Percentiles rank a stretch among this genome's conserved stretches.
Conservation (phyloP, 2,888 invertebrate species). For the Zeuzera pyrina region DNA sequence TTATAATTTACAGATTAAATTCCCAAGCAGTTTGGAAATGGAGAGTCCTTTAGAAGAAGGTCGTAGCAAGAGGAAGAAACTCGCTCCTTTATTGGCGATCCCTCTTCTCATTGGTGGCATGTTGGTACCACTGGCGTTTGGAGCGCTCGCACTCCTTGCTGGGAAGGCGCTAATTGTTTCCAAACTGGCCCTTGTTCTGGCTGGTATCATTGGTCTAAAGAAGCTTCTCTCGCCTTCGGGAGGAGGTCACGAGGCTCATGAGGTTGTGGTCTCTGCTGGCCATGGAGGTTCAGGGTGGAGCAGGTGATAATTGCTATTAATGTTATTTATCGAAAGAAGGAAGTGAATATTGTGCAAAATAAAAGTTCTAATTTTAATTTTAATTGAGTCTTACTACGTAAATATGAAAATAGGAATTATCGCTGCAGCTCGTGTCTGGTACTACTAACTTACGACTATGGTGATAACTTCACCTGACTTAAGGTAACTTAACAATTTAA, state of each 20-base stretch:
- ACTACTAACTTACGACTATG: too few species aligned
- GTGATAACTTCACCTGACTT: too few species aligned
- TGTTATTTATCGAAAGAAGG: not conserved
- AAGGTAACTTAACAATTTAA: too few species aligned
- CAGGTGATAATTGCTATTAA: conserved; percentile 34
- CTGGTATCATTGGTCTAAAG: conserved; percentile 89
- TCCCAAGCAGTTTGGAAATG: conserved; percentile 78
- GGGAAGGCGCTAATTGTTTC: conserved; percentile 90
- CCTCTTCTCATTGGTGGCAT: conserved; percentile 87
- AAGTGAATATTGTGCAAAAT: too few species aligned
- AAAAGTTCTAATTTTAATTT: conserved; percentile 3
- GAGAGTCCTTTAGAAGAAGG: conserved; percentile 77
- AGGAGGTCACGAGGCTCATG: conserved; percentile 77
- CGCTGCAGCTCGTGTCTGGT: too few species aligned
- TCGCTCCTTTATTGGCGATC: conserved; percentile 82
- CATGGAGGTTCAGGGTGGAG: conserved; percentile 84
- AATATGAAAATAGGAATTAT: too few species aligned
- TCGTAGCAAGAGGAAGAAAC: conserved; percentile 81
- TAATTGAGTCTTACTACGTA: not conserved
- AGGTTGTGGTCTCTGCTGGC: conserved; percentile 80
- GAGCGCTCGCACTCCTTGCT: conserved; percentile 85
- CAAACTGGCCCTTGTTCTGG: conserved; percentile 85
- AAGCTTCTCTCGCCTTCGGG: conserved; percentile 81
- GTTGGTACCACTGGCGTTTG: conserved; percentile 85
- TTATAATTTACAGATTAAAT: conserved; percentile 75